A percentile compares a stretch with the other conserved stretches of the same genome.
phyloP scores from a whole-genome alignment of 2,113 vertebrate species.

The Zosterops hypoxanthus region DNA sequence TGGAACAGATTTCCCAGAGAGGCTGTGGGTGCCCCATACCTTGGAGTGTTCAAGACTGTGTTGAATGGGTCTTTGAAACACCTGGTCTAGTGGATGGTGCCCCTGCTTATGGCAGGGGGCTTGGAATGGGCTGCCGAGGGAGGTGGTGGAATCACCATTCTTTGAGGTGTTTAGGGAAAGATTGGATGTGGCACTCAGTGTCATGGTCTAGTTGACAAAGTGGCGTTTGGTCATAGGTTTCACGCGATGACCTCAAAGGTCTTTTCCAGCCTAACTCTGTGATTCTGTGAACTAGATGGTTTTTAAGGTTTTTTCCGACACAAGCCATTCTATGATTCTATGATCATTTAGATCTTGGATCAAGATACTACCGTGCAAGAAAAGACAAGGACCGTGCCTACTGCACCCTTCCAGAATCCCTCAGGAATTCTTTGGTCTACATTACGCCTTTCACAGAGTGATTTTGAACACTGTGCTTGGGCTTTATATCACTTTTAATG shows the following conservation, averaged over 20 bases:
- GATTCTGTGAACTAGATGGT: not conserved
- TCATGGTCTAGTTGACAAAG: not conserved
- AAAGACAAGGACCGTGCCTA: not conserved
- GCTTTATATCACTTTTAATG: not conserved
- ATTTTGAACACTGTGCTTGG: not conserved
- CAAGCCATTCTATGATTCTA: not conserved
- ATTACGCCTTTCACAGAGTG: not conserved
- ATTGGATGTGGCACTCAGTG: too few relatives aligned
- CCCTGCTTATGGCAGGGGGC: rapidly evolving
- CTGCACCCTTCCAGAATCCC: not conserved
- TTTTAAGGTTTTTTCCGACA: not conserved
- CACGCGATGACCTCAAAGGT: rapidly evolving
- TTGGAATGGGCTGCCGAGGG: not conserved
- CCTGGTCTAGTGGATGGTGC: not conserved
- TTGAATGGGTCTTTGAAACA: not conserved
- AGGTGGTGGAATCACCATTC: not conserved
- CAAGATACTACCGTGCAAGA: not conserved
- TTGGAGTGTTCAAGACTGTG: not conserved
- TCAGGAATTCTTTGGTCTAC: not conserved
- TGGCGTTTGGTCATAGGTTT: rapidly evolving
- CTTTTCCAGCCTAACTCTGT: not conserved
- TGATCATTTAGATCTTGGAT: not conserved
- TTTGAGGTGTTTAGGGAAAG: not conserved
- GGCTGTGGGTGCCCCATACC: not conserved
- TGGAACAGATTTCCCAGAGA: not conserved